These are phyloP conservation scores for Acridotheres tristis DNA, from an alignment of 2,797 vertebrate species.

Conservation along the genomic window DNA sequence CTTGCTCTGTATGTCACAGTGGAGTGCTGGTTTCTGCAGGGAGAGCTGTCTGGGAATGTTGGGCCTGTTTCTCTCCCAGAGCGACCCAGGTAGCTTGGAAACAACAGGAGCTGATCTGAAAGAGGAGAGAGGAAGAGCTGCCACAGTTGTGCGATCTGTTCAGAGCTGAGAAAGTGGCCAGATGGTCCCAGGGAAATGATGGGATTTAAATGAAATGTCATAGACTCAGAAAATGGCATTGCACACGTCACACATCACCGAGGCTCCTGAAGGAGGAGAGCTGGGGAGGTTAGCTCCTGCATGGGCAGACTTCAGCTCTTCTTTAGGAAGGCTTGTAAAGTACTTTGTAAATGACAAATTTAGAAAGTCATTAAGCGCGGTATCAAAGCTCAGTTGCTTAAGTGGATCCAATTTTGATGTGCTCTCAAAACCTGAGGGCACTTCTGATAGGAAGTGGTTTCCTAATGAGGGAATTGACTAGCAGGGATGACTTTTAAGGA, in stretches of 20 bases:
- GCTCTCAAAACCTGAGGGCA: slow-evolving; percentile 62
- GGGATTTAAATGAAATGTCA: slow-evolving; percentile 38
- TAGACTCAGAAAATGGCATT: neutral
- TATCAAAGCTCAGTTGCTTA: slow-evolving; percentile 55
- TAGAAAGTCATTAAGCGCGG: slow-evolving; percentile 64
- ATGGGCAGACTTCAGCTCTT: slow-evolving; percentile 18
- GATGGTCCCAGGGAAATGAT: slow-evolving; percentile 14
- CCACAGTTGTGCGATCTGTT: neutral
- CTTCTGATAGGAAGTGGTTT: slow-evolving; percentile 58
- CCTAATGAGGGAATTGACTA: slow-evolving; percentile 58
- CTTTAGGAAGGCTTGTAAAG: slow-evolving; percentile 37
- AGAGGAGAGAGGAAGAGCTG: neutral
- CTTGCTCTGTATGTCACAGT: accelerated
- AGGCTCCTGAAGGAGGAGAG: neutral
- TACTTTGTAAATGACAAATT: slow-evolving; percentile 59
- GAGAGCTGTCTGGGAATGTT: neutral
- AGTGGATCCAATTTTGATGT: slow-evolving; percentile 69
- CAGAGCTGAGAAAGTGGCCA: neutral
- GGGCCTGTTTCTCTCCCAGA: neutral
- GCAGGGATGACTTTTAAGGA: slow-evolving; percentile 25
- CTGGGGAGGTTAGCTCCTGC: neutral
- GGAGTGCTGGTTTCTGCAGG: neutral
- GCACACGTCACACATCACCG: neutral
- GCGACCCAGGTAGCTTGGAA: neutral
- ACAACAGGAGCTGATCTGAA: neutral